Conservation (phyloP, 2,797 vertebrate species). For the Pseudocheirus occidentalis region DNA sequence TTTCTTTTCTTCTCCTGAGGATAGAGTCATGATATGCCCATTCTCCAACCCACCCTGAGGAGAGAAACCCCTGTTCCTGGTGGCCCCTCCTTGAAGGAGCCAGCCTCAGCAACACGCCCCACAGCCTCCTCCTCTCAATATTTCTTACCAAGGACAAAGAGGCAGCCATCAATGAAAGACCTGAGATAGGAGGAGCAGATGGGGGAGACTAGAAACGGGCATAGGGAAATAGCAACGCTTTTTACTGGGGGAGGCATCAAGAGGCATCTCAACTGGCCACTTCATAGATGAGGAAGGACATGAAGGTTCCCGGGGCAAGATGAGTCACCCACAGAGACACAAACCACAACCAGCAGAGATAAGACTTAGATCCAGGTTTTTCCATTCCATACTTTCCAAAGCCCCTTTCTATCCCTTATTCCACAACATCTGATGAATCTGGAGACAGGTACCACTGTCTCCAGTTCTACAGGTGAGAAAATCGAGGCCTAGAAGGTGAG, state of each 20-base stretch:
- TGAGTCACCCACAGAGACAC: too few species aligned
- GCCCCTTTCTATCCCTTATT: not conserved
- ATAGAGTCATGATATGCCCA: constrained; percentile 42
- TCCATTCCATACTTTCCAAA: not conserved
- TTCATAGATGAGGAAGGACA: not conserved
- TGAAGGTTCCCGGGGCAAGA: not conserved
- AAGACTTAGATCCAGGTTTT: too few species aligned
- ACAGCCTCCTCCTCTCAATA: not conserved
- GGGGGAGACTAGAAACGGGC: not conserved
- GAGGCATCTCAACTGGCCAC: not conserved
- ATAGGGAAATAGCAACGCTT: not conserved
- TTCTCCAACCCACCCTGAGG: constrained; percentile 13
- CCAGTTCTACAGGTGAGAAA: not conserved
- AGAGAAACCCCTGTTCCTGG: not conserved
- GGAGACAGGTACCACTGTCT: not conserved
- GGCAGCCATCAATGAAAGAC: not conserved
- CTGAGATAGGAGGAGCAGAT: not conserved
- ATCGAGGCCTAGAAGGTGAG: not conserved
- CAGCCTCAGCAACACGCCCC: not conserved
- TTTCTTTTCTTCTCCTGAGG: constrained; percentile 66
- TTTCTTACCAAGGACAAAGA: not conserved
- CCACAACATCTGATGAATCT: accelerated
- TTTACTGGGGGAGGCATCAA: not conserved
- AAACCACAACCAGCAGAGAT: not conserved
- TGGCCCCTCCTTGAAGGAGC: not conserved